phyloP scores from a whole-genome alignment of 2,113 vertebrate genomes.

The rabbit (Oryctolagus cuniculus) region mOryCun1.1 NC_091440.1:78990501-78991000 shows the following conservation, averaged over 20 bases:
- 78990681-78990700: constrained; percentile 98
- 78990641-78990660: constrained; percentile 98
- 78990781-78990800: constrained; percentile 45
- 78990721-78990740: constrained; percentile 81
- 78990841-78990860: not conserved
- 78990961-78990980: constrained; percentile 31
- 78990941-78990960: constrained; percentile 45
- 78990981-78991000: constrained; percentile 39
- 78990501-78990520: constrained; percentile 59
- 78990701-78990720: constrained; percentile 97
- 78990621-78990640: constrained; percentile 98
- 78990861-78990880: constrained; percentile 33
- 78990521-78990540: constrained; percentile 91
- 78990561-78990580: constrained; percentile 98
- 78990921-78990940: constrained; percentile 36
- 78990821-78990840: not conserved
- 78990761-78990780: constrained; percentile 18
- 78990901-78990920: constrained; percentile 37
- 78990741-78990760: constrained; percentile 54
- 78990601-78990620: constrained; percentile 98
- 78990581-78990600: constrained; percentile 99
- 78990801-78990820: constrained; percentile 44
- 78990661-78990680: constrained; percentile 96
- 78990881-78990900: constrained; percentile 22
- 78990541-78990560: constrained; percentile 98